These are phyloP conservation scores for Geodia barretti DNA, from an alignment of 37 sponge, comb jelly and placozoan genomes.

Conservation along the genomic window DNA sequence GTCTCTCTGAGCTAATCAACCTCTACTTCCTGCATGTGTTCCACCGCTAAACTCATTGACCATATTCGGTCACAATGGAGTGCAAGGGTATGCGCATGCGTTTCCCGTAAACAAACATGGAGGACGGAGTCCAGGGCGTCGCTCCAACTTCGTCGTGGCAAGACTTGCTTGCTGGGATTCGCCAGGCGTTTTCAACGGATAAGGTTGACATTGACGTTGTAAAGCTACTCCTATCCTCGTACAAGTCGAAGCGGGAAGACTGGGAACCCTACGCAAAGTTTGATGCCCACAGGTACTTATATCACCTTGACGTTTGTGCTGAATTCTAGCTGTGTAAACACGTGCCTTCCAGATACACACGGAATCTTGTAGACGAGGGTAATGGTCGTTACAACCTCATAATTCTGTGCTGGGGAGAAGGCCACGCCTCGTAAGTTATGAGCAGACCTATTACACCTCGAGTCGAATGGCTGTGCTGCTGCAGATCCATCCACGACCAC, in stretches of 20 bases:
- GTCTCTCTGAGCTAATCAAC: too few species aligned
- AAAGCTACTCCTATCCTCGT: conserved; percentile 60
- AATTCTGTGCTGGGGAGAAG: conserved; percentile 92
- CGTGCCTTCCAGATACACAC: conserved; percentile 77
- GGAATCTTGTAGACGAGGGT: conserved; percentile 89
- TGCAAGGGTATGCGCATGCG: too few species aligned
- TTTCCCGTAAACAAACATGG: too few species aligned
- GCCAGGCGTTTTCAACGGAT: conserved; percentile 40
- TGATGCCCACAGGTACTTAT: conserved; percentile 75
- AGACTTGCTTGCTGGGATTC: conserved; percentile 28
- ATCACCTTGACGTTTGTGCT: not conserved
- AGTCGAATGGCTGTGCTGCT: too few species aligned
- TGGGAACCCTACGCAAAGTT: conserved; percentile 69
- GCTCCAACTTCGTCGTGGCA: conserved; percentile 33
- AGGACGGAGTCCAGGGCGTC: too few species aligned
- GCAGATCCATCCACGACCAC: conserved; percentile 86
- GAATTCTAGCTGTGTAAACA: too few species aligned
- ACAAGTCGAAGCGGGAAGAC: conserved; percentile 59
- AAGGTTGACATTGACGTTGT: conserved; percentile 67
- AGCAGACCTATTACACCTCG: too few species aligned
- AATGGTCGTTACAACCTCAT: conserved; percentile 89
- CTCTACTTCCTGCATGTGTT: too few species aligned
- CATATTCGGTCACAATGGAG: too few species aligned
- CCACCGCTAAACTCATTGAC: too few species aligned
- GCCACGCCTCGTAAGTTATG: conserved; percentile 61